Percentiles rank a stretch among this genome's conserved stretches.
Evolutionary conservation across 2,797 vertebrate species (phyloP).

Genomic region (Vultur gryphus): DNA sequence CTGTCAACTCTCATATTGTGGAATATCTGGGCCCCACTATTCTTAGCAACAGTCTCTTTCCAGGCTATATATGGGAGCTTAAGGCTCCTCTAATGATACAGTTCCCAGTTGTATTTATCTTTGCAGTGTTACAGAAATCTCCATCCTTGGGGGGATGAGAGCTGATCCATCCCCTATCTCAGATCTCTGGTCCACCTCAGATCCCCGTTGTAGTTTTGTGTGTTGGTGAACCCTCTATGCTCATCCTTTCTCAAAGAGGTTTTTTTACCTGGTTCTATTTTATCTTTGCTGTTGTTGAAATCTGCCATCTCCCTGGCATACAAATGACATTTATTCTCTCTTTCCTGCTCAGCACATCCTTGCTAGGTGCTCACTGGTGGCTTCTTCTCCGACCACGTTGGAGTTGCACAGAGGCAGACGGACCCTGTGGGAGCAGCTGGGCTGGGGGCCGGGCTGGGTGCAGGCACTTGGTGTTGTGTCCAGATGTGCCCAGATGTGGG

Average conservation of each 20-base stretch:
- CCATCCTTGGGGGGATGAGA: background rate
- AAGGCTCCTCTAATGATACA: background rate
- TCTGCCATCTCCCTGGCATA: background rate
- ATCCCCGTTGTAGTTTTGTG: background rate
- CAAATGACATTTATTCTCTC: background rate
- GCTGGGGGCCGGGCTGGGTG: background rate
- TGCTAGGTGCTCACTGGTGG: background rate
- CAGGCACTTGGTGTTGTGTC: background rate
- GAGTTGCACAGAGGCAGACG: background rate
- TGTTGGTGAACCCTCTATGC: background rate
- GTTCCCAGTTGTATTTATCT: slow-evolving; percentile 36
- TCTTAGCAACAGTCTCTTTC: slow-evolving; percentile 59
- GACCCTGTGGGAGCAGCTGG: background rate
- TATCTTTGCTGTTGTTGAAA: background rate
- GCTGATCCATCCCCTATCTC: background rate
- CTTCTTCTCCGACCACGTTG: fast-evolving
- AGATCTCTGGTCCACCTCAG: background rate
- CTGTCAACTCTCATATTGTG: background rate
- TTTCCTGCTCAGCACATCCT: background rate
- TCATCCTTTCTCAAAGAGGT: background rate
- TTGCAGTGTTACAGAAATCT: background rate
- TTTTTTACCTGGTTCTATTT: background rate
- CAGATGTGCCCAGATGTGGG: background rate
- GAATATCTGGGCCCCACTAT: slow-evolving; percentile 46
- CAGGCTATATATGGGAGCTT: slow-evolving; percentile 60